A percentile compares a stretch with the other conserved stretches of the same genome.
phyloP scores from a whole-genome alignment of 2,888 invertebrate genomes.

The Eudasyphora cyanicolor region DNA sequence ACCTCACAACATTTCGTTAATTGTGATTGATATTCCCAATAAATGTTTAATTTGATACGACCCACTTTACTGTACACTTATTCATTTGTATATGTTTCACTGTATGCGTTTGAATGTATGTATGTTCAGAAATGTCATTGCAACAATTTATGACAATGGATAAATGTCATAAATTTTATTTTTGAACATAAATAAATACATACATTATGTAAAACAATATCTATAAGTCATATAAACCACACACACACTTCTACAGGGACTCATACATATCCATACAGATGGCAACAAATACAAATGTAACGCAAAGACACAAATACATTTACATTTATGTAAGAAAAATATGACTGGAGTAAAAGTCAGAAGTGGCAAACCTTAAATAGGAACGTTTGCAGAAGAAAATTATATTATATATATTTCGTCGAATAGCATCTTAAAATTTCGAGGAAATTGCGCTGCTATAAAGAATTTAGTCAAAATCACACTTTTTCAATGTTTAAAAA shows the following conservation, averaged over 20 bases:
- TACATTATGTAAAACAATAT: slow-evolving; percentile 66
- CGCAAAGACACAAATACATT: not conserved
- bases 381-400: too few relatives aligned
- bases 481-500: too few relatives aligned
- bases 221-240: slow-evolving; percentile 56
- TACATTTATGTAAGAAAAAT: not conserved
- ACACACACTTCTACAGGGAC: slow-evolving; percentile 6
- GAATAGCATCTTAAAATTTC: too few relatives aligned
- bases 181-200: slow-evolving; percentile 64
- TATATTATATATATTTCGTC: too few relatives aligned
- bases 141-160: slow-evolving; percentile 70
- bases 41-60: too few relatives aligned
- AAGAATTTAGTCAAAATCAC: too few relatives aligned
- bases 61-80: too few relatives aligned
- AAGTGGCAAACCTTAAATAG: slow-evolving; percentile 17
- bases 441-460: too few relatives aligned
- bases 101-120: slow-evolving; percentile 20
- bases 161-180: slow-evolving; percentile 68
- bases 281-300: slow-evolving; percentile 3
- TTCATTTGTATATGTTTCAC: too few relatives aligned
- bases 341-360: slow-evolving; percentile 14
- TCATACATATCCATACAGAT: slow-evolving; percentile 36
- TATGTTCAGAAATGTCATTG: slow-evolving; percentile 66
- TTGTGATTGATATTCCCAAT: too few relatives aligned
- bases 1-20: too few relatives aligned